Conservation (phyloP, 2,113 vertebrate species). For the Lota lota region DNA sequence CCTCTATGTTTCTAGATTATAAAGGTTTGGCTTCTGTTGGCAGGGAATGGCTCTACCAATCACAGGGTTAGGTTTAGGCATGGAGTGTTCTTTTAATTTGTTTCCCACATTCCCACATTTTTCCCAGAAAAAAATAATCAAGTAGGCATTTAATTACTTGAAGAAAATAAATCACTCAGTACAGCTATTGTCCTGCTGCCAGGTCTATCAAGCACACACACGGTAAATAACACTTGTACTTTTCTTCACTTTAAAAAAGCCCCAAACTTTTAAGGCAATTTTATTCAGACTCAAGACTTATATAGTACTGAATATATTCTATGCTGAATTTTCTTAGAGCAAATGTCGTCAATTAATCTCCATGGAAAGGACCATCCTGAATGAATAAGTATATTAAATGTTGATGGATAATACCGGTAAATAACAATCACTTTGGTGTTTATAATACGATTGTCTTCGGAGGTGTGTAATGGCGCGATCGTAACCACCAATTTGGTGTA, state of each 20-base stretch:
- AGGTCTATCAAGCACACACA: slow-evolving; percentile 52
- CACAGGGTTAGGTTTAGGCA: slow-evolving; percentile 72
- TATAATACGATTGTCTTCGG: too few species aligned
- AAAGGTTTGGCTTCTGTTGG: slow-evolving; percentile 50
- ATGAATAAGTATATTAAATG: slow-evolving; percentile 26
- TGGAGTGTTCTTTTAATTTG: slow-evolving; percentile 75
- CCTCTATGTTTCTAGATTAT: slow-evolving; percentile 60
- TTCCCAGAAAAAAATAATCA: slow-evolving; percentile 64
- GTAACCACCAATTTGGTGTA: too few species aligned
- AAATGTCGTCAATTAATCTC: too few species aligned
- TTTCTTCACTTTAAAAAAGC: too few species aligned
- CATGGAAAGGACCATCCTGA: background rate
- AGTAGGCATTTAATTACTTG: slow-evolving; percentile 77
- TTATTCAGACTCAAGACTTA: too few species aligned
- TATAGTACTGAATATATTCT: too few species aligned
- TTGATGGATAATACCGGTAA: slow-evolving; percentile 23
- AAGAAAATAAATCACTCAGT: slow-evolving; percentile 73
- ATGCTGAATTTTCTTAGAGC: too few species aligned
- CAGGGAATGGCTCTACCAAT: slow-evolving; percentile 62
- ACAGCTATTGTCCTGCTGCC: slow-evolving; percentile 60
- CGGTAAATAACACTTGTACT: slow-evolving; percentile 17
- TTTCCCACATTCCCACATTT: slow-evolving; percentile 71
- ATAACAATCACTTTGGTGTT: slow-evolving; percentile 15
- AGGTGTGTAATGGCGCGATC: too few species aligned
- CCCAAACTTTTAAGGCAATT: too few species aligned